Base-by-base conservation (phyloP, 2,888 invertebrate genomes). In the Cordilura impudica region DNA sequence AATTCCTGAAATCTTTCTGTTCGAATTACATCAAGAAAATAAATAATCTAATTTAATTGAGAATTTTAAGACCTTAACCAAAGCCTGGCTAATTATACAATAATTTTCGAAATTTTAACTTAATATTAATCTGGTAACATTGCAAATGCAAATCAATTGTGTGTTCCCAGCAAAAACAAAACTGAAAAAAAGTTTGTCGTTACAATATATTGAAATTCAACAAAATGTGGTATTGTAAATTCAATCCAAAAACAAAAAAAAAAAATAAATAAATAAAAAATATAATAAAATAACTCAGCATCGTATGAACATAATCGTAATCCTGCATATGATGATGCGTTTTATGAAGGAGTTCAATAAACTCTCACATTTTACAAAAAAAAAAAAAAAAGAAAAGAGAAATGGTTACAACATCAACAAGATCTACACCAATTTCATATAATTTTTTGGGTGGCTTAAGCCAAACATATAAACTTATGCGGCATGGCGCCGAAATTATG, bases 171-270 rank as follows among this genome's bases (percentile, higher is more conserved):
- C 18, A 35, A 16, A 54, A n/a, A 47, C 35, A 14, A 51, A 49
- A 19, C 16, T 39, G 14, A 4, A n/a, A 65, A 26, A 69, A 78
- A 78, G 51, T 78, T 79, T 79, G 66, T 79, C 71, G 49, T 75
- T 63, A 67, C 61, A 60, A 71, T 71, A 61, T 75, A 75, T 71
- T 75, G 61, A 66, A 71, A 61, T 56, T 75, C 63, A 53, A 67
- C 61, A 70, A 79, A 75, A 79, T 79, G 56, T 78, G 65, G 70
- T 43, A 70, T 70, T 78, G 66, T 54, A 71, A 78, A 47, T 63
- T 70, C 26, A 60, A 74, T 69, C n/a, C 43, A 69, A 56, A 58
- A 63, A 58, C 47, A 35, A 61, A 56, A 43, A 31, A 4, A 47
- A 49, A 23, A 61, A 19, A 45, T 31, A 70, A 16, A 43, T 39